Evolutionary conservation across 2,888 invertebrate genomes (phyloP).

Genomic region (Quadroppia sp.): DNA sequence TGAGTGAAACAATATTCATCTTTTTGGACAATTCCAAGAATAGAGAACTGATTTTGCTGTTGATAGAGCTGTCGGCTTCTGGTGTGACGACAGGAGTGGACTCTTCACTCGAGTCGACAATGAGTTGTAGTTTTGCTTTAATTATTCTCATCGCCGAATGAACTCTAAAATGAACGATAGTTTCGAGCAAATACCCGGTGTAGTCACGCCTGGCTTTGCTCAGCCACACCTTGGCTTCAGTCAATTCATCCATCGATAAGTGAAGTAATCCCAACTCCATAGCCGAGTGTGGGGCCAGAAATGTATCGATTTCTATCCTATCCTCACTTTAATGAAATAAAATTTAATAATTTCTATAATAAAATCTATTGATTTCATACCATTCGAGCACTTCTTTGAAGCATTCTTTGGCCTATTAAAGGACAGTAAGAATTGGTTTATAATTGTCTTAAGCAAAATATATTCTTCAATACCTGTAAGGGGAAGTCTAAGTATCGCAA

Average conservation of each 20-base stretch:
- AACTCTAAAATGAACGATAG: constrained; percentile 43
- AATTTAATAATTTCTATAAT: too few species aligned
- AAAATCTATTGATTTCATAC: too few species aligned
- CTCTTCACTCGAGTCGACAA: constrained; percentile 1
- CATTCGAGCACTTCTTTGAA: constrained; percentile 63
- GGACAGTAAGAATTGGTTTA: neutral
- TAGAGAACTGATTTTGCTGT: constrained; percentile 26
- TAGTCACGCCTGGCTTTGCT: constrained; percentile 53
- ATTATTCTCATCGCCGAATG: constrained; percentile 50
- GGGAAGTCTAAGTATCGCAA: constrained; percentile 72
- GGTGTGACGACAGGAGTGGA: constrained; percentile 11
- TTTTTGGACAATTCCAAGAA: constrained; percentile 26
- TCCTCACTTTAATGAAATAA: constrained; percentile 59
- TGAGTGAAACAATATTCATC: constrained; percentile 10
- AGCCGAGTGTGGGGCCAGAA: constrained; percentile 75
- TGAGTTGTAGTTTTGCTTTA: constrained; percentile 41
- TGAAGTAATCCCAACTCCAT: constrained; percentile 79
- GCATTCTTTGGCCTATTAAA: constrained; percentile 62
- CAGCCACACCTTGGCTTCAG: constrained; percentile 66
- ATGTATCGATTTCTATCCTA: constrained; percentile 72
- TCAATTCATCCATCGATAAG: constrained; percentile 64
- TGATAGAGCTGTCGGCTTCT: constrained; percentile 13
- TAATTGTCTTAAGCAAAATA: neutral
- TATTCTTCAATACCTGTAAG: constrained; percentile 59
- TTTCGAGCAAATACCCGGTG: constrained; percentile 44